Evolutionary conservation across 1,140 invertebrate species (phyloP), one percentile per base, ranked within the genome.

Genomic region (Ceratoteleas bidentatus): DNA sequence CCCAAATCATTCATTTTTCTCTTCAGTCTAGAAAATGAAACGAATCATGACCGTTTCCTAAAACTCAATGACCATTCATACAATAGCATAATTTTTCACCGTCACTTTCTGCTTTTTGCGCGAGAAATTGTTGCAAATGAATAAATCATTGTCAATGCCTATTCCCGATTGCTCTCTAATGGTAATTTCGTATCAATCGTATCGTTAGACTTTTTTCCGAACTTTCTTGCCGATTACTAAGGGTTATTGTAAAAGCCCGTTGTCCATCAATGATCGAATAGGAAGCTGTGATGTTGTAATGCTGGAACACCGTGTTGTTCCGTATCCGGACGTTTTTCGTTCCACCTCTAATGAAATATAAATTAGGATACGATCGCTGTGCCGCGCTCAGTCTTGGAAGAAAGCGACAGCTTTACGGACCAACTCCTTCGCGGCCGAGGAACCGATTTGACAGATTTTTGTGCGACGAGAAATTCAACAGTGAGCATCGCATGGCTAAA

Each of bases 331-430:
- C 70, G 78, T 87, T 86, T 85, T 84, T 85, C 72, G 82, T 61
- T 77, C 77, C 69, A 73, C 80, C 77, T 64, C 79, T 40, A 49
- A 60, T 74, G 84, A 89, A 88, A 90, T 91, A 91, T 91, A 91
- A 89, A 91, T 89, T 88, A 88, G 84, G 66, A 73, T 85, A 77
- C 47, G 9, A 69, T 47, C 33, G 45, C 58, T 57, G 76, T 70
- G 66, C 62, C 64, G 65, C 61, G 61, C 72, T 47, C 86, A 91
- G 89, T 91, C 65, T 76, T 10, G 36, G 64, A 82, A 60, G 77
- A 84, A 83, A 83, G 79, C 66, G 61, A 60, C 38, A 64, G 52
- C 40, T 70, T 53, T 34, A 47, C 52, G 60, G 56, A 68, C n/a
- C 64, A 68, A 47, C 13, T 78, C 45, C 45, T 14, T 14, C 64